A percentile compares a stretch with the other conserved stretches of the same genome.
Conservation (phyloP, 2,888 invertebrate genomes). For the Diarsia brunnea region DNA sequence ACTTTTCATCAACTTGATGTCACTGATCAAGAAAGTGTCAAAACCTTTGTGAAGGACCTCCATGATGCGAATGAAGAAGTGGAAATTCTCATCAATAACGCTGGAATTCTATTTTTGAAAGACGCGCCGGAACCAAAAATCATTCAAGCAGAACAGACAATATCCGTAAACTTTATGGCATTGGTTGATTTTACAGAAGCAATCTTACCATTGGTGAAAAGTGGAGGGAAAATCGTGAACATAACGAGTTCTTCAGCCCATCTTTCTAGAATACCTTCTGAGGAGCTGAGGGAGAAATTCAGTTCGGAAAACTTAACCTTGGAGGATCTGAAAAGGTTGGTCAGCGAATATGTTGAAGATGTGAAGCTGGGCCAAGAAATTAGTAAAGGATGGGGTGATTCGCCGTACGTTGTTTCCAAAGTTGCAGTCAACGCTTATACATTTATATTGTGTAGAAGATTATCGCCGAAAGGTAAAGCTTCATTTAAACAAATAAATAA, state of each 20-base stretch:
- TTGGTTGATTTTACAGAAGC: slow-evolving; percentile 88
- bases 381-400: slow-evolving; percentile 90
- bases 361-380: slow-evolving; percentile 78
- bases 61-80: slow-evolving; percentile 91
- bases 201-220: slow-evolving; percentile 92
- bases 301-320: slow-evolving; percentile 88
- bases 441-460: slow-evolving; percentile 91
- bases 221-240: slow-evolving; percentile 93
- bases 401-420: slow-evolving; percentile 94
- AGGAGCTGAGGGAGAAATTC: slow-evolving; percentile 87
- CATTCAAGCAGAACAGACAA: slow-evolving; percentile 80
- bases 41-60: slow-evolving; percentile 89
- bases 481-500: neutral
- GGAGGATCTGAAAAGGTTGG: slow-evolving; percentile 89
- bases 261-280: slow-evolving; percentile 91
- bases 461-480: slow-evolving; percentile 74
- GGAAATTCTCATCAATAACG: slow-evolving; percentile 94
- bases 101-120: slow-evolving; percentile 89
- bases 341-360: slow-evolving; percentile 92
- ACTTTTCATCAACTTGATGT: slow-evolving; percentile 93
- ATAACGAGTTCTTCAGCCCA: slow-evolving; percentile 93
- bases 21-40: slow-evolving; percentile 90
- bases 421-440: slow-evolving; percentile 93
- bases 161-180: slow-evolving; percentile 82
- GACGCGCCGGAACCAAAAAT: slow-evolving; percentile 79